Percentiles rank a stretch among this genome's conserved stretches.
phyloP scores from a whole-genome alignment of 1,140 invertebrate species.

The Drosophila burlai region DNA sequence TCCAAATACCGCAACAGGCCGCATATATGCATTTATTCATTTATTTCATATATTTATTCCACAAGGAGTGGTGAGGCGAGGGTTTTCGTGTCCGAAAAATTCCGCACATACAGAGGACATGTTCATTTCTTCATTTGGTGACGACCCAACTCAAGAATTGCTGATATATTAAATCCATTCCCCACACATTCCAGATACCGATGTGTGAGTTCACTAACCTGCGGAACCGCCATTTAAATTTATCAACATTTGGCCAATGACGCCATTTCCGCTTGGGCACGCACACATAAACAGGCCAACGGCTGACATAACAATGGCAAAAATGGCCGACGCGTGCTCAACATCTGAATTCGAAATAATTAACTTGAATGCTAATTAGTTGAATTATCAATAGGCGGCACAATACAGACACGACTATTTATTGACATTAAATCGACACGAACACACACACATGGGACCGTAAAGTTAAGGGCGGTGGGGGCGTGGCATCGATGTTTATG shows the following conservation, averaged over 20 bases:
- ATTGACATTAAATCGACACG: slow-evolving; percentile 63
- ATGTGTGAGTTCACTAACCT: slow-evolving; percentile 23
- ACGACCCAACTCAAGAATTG: slow-evolving; percentile 1
- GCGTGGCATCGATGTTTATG: slow-evolving; percentile 40
- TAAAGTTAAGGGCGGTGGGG: neutral
- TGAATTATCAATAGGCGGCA: slow-evolving; percentile 71
- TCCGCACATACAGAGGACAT: slow-evolving; percentile 1
- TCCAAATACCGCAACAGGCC: slow-evolving; percentile 11
- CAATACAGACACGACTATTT: slow-evolving; percentile 47
- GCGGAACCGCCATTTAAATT: slow-evolving; percentile 21
- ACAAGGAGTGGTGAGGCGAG: neutral
- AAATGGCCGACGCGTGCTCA: slow-evolving; percentile 49
- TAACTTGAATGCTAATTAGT: slow-evolving; percentile 82
- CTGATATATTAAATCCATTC: slow-evolving; percentile 19
- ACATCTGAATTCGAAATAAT: slow-evolving; percentile 72
- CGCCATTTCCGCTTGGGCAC: slow-evolving; percentile 25
- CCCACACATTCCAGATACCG: slow-evolving; percentile 10
- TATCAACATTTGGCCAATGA: slow-evolving; percentile 39
- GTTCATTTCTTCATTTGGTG: neutral
- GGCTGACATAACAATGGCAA: slow-evolving; percentile 59
- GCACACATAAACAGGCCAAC: slow-evolving; percentile 14
- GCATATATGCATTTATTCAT: slow-evolving; percentile 22
- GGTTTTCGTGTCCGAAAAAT: slow-evolving; percentile 28
- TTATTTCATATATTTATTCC: slow-evolving; percentile 12
- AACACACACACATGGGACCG: neutral